Evolutionary conservation across 2,113 vertebrate species (phyloP), one percentile per base, ranked within the genome.

Genomic region (Sinosuthora webbiana): DNA sequence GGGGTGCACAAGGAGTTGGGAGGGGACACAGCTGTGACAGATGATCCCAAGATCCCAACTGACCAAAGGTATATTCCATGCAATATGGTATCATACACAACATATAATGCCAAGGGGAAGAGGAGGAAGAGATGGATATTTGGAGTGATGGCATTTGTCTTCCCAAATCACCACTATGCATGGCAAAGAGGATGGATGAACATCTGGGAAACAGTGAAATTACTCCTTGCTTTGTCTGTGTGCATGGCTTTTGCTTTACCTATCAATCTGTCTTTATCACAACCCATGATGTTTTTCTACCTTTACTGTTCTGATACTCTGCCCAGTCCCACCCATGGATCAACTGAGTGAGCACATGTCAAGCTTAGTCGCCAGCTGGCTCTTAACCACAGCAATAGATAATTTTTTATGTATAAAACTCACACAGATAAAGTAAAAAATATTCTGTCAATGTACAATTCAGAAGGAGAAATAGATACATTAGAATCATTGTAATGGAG

Each of bases 301-400:
- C 35, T 47, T 35, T 45, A 47, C 30, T 70, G 25, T 27, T 71
- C 39, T 35, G 21, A 41, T 47, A 28, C 24, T 59, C 37, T 45
- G 13, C 15, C 14, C 39, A 33, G 10, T 59, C 37, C 50, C 33
- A 71, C 4, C 21, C 47, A n/a, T 1, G 0, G 17, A 56, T 17
- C 19, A 33, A 59, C 4, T 45, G 20, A 59, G 17, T 13, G 6
- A 76, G 12, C 30, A 55, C 2, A 4, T 8, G 14, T 49, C 35
- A 37, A 49, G 35, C 35, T 62, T 47, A 55, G 55, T 11, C n/a
- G 19, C 47, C 62, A 68, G 23, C 17, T 59, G n/a, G n/a, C n/a
- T 69, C 39, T 53, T 33, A 87, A 47, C 4, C 15, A 45, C 24
- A 42, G 19, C 7, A 50, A 63, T 4, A 50, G 3, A 13, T 30